phyloP scores from a whole-genome alignment of 2,888 invertebrate genomes.

The Cosmia trapezina region DNA sequence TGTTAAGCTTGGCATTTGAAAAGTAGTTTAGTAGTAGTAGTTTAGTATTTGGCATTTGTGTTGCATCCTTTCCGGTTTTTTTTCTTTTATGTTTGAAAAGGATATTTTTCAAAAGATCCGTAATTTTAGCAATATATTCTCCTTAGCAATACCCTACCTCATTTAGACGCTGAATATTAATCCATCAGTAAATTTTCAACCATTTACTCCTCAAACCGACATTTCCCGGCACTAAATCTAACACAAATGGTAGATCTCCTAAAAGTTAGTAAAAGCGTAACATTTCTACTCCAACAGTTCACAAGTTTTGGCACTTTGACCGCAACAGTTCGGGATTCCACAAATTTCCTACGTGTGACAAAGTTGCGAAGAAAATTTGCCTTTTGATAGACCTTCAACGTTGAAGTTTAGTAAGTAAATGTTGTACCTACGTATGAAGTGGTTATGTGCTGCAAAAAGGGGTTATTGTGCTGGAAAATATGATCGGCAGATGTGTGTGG shows the following conservation, averaged over 20 bases:
- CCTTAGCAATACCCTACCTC: neutral
- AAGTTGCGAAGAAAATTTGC: constrained; percentile 62
- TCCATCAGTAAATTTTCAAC: neutral
- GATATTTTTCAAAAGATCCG: neutral
- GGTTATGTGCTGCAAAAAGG: constrained; percentile 16
- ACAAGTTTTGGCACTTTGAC: constrained; percentile 59
- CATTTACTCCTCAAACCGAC: neutral
- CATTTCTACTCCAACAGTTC: constrained; percentile 50
- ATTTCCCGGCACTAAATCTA: constrained; percentile 1
- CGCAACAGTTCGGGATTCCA: constrained; percentile 48
- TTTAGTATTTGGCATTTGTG: neutral
- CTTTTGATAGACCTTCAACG: constrained; percentile 57
- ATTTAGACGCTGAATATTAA: neutral
- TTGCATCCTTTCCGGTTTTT: neutral
- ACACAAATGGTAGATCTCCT: constrained; percentile 40
- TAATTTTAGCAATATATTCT: neutral
- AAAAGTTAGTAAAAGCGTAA: constrained; percentile 56
- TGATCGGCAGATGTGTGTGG: neutral
- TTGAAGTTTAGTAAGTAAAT: constrained; percentile 35
- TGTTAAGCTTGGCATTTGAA: no score
- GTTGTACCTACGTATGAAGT: constrained; percentile 21
- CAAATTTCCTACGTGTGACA: constrained; percentile 57
- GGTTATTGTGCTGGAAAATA: constrained; percentile 20
- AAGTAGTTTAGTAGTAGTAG: no score
- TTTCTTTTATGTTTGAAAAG: no score